Evolutionary conservation across 2,888 invertebrate genomes (phyloP), one percentile per base, ranked within the genome.

Genomic region (Dicycla oo): DNA sequence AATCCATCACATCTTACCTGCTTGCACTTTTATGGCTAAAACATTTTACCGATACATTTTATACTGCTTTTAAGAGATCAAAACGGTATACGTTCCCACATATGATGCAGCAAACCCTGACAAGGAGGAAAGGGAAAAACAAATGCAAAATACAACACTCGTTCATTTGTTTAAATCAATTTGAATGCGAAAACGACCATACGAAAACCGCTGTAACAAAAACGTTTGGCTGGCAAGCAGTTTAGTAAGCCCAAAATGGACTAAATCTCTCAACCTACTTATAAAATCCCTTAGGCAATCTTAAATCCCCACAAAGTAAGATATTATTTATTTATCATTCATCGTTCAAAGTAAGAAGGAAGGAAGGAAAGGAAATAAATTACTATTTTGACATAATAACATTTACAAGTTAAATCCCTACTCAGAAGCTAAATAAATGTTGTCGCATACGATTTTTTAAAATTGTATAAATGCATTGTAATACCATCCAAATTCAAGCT

Each of bases 1-100:
- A 83, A 80, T 80, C 83, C 80, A 80, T 83, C 83, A 83, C 66
- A 80, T 64, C 23, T 64, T 63, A 69, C 69, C 83, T 83, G 54
- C 49, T 58, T 80, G 83, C 83, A 80, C 68, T 79, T 82, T 80
- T 83, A 80, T 57, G 60, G 80, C 43, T 80, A 64, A 80, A 83
- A 63, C 68, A 66, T 73, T 60, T 82, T 82, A 60, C 54, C 65
- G 73, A 80, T 82, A 73, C 61, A 40, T 54, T 82, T 82, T 58
- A 71, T 77, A 68, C 43, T 23, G 82, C 78, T 78, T 78, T 82
- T 65, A 78, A 58, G 56, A 71, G 53, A 82, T 82, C 78, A 66
- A 78, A 66, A 51, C 20, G 43, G 62, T 53, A 23, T 53, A 51
- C 49, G 34, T n/a, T 47, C 26, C 53, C 18, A 11, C 56, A 34